Percentiles rank a stretch among this genome's conserved stretches.
phyloP scores from a whole-genome alignment of 2,888 invertebrate species.

The Punctoribates punctum region DNA sequence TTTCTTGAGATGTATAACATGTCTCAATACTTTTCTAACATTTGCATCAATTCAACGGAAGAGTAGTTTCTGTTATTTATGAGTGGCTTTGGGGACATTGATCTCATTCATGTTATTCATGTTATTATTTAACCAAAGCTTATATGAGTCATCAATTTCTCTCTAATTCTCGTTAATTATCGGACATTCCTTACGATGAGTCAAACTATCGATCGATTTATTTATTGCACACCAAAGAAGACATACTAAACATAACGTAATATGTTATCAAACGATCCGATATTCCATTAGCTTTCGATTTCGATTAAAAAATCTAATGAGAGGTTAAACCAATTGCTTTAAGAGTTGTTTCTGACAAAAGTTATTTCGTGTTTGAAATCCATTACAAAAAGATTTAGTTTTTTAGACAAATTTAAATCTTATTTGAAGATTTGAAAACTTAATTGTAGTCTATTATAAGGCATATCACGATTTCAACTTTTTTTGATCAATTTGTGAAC shows the following conservation, averaged over 20 bases:
- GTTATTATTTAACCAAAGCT: not conserved
- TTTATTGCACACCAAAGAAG: not conserved
- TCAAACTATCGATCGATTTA: not conserved
- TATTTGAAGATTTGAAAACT: not conserved
- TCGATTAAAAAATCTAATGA: too few species aligned
- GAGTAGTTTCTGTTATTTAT: not conserved
- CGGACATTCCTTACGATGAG: not conserved
- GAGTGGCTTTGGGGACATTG: not conserved
- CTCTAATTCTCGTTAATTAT: not conserved
- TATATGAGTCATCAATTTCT: slow-evolving; percentile 19
- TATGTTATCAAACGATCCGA: too few species aligned
- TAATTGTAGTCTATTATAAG: slow-evolving; percentile 19
- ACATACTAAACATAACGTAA: not conserved
- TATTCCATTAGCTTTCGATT: too few species aligned
- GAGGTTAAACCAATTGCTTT: too few species aligned
- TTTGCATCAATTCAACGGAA: not conserved
- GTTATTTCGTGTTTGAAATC: not conserved
- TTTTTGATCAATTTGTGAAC: slow-evolving; percentile 29
- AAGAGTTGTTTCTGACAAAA: not conserved
- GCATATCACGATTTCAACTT: slow-evolving; percentile 4
- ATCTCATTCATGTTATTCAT: not conserved
- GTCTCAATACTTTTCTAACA: not conserved
- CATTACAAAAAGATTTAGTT: not conserved
- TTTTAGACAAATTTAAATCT: slow-evolving; percentile 1
- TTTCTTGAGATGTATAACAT: not conserved